Evolutionary conservation across 2,888 invertebrate genomes (phyloP), one percentile per base, ranked within the genome.

Genomic region (Polietes domitor): DNA sequence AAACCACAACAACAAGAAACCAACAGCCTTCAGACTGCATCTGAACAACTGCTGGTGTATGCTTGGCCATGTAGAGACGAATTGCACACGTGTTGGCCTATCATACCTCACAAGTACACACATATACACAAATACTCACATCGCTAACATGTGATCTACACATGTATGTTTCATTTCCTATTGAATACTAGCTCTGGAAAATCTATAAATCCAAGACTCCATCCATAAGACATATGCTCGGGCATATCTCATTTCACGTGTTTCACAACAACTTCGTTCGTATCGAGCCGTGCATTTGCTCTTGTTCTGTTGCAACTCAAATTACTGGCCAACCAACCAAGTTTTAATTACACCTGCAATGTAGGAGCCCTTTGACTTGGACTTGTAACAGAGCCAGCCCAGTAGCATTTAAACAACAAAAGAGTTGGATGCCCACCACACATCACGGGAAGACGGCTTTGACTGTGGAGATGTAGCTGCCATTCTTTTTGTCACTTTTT

Each of bases 11-110:
- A 72, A 79, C 55, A 17, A 77, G 47, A 43, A 68, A 17, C 41
- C 21, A 80, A 21, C 68, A 81, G 76, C 83, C 83, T 80, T 83
- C 65, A 41, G 58, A 19, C 0, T 24, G 50, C 58, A 24, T 4
- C 24, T 55, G 24, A 7, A 37, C 72, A 79, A 76, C 77, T 43
- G 32, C n/a, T 6, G 15, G 17, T 70, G 50, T 15, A 2, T 47
- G 47, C 19, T 15, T 50, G 17, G 7, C 43, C 10, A 53, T 17
- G 15, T 21, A 10, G 19, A 73, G 53, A 58, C 26, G 50, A 65
- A 37, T 19, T 17, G 37, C 41, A 55, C 58, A 65, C 55, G 76
- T 63, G 21, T 65, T 76, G 26, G 71, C 15, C 37, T 21, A 26
- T 1, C 21, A 75, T 10, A 28, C 21, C 17, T 17, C 15, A 53